Percentiles rank a stretch among this genome's conserved stretches.
Conservation (phyloP, 2,888 invertebrate species). For the Pyrrhosoma nymphula region DNA sequence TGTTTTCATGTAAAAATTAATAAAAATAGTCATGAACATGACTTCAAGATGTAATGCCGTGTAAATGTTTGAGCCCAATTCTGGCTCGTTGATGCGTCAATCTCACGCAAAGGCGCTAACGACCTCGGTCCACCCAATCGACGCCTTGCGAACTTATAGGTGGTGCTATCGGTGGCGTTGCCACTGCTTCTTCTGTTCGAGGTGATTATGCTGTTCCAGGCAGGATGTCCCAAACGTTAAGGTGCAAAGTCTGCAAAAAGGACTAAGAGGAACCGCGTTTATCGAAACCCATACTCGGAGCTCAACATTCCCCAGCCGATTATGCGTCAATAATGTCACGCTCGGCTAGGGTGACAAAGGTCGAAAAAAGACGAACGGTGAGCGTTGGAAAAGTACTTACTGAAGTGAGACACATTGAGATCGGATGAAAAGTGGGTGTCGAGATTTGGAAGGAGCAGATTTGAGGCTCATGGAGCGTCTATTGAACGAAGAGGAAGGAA, state of each 20-base stretch:
- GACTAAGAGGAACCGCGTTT: neutral
- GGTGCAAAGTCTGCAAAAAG: neutral
- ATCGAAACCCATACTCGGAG: neutral
- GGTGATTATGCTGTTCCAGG: neutral
- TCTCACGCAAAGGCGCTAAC: neutral
- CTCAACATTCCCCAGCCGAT: neutral
- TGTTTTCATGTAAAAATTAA: too few species aligned
- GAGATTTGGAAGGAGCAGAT: neutral
- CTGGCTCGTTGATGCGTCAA: too few species aligned
- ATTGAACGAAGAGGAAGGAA: neutral
- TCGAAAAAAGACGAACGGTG: neutral
- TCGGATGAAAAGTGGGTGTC: neutral
- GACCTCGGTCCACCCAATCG: neutral
- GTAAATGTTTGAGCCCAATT: too few species aligned
- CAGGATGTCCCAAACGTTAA: neutral
- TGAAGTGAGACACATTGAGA: neutral
- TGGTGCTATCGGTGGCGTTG: neutral
- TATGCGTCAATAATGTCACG: neutral
- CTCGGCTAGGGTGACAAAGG: neutral
- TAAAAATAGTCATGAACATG: too few species aligned
- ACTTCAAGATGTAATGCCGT: too few species aligned
- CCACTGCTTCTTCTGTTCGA: neutral
- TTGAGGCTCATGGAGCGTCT: neutral
- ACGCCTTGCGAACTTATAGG: neutral
- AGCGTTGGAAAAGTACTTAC: neutral